phyloP scores from a whole-genome alignment of 2,888 invertebrate genomes.

The Helobdella robusta region DNA sequence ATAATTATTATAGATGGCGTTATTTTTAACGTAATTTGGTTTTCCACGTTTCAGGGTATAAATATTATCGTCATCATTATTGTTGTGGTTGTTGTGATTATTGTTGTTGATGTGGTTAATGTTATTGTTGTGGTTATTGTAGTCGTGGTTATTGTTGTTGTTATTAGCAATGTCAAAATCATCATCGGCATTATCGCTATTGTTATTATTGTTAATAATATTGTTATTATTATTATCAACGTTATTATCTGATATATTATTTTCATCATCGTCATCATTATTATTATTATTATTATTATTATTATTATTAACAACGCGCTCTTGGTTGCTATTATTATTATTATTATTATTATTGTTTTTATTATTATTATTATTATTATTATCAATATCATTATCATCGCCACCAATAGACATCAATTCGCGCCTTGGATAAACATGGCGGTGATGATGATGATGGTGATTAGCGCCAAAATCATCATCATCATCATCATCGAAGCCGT shows the following conservation, averaged over 20 bases:
- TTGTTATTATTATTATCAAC: conserved; percentile 5
- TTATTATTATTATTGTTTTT: neutral
- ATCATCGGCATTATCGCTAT: neutral
- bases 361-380: too few relatives aligned
- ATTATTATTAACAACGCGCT: neutral
- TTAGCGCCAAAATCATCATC: too few relatives aligned
- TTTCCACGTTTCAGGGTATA: too few relatives aligned
- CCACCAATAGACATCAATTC: too few relatives aligned
- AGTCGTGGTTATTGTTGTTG: neutral
- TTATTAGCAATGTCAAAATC: conserved; percentile 5
- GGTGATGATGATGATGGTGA: too few relatives aligned
- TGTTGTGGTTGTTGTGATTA: too few relatives aligned
- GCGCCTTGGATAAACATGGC: too few relatives aligned
- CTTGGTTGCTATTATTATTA: neutral
- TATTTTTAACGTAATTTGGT: too few relatives aligned
- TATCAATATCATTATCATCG: too few relatives aligned
- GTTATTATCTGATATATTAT: neutral
- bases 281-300: neutral
- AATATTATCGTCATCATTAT: conserved; percentile 1
- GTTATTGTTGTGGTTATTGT: neutral
- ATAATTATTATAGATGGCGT: too few relatives aligned
- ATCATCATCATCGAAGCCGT: too few relatives aligned
- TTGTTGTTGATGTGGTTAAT: too few relatives aligned
- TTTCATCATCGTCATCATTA: neutral
- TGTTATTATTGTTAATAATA: neutral